Percentiles rank a stretch among this genome's conserved stretches.
phyloP scores from a whole-genome alignment of 2,797 vertebrate genomes.

The Acanthornis magna region DNA sequence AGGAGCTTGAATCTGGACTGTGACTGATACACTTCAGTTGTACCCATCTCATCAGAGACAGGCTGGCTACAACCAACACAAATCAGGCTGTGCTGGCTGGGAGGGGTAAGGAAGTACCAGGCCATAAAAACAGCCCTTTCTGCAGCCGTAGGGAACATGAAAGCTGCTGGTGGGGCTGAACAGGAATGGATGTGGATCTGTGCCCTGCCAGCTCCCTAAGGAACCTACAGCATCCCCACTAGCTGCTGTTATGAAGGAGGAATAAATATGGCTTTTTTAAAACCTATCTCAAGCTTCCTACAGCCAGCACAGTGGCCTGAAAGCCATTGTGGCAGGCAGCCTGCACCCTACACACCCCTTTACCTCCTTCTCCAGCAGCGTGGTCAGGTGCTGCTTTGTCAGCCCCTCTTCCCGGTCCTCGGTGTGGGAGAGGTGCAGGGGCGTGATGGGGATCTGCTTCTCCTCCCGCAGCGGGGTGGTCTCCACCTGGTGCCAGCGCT shows the following conservation, averaged over 20 bases:
- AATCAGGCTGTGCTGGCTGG: fast-evolving
- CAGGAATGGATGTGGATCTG: fast-evolving
- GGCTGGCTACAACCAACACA: background rate
- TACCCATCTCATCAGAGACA: background rate
- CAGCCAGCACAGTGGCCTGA: background rate
- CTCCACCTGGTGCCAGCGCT: conserved; percentile 97
- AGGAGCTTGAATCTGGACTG: background rate
- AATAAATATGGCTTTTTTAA: background rate
- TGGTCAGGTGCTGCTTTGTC: conserved; percentile 84
- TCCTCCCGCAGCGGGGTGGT: conserved; percentile 92
- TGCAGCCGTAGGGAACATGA: background rate
- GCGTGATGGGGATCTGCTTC: conserved; percentile 91
- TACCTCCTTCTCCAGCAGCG: conserved; percentile 92
- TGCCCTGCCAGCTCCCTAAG: background rate
- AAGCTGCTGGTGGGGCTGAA: background rate
- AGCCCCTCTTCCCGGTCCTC: conserved; percentile 72
- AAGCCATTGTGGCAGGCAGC: background rate
- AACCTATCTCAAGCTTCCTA: background rate
- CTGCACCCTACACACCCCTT: background rate
- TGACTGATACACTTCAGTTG: background rate
- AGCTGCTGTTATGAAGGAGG: fast-evolving
- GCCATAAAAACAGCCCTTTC: background rate
- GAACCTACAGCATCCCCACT: background rate
- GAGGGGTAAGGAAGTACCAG: background rate
- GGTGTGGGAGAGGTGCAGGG: conserved; percentile 65